Evolutionary conservation across 2,113 vertebrate genomes (phyloP).

Genomic region (Lasiurus borealis): DNA sequence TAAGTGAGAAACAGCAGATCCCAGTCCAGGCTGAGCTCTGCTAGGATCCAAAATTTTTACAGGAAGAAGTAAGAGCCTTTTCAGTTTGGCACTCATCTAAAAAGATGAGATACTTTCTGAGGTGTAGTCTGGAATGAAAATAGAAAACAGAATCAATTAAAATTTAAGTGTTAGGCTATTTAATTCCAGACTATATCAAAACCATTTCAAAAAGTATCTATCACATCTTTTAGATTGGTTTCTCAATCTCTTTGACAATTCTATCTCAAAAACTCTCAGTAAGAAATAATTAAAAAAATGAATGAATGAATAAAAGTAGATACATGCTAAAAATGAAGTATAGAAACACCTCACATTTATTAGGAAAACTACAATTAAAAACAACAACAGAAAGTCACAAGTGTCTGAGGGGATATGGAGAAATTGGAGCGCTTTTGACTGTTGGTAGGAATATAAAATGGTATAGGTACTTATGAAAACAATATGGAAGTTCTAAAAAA

Average conservation of each 20-base stretch:
- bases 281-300: neutral
- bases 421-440: neutral
- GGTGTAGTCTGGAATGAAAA: neutral
- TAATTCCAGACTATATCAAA: neutral
- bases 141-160: neutral
- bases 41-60: neutral
- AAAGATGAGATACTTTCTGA: neutral
- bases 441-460: neutral
- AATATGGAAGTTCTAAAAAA: neutral
- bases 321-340: neutral
- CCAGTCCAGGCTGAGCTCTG: neutral
- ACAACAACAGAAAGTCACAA: neutral
- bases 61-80: neutral
- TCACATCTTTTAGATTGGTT: neutral
- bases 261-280: neutral
- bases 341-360: neutral
- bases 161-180: neutral
- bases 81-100: neutral
- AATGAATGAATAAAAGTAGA: neutral
- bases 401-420: neutral
- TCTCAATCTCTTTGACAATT: neutral
- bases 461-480: neutral
- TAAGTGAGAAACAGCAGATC: neutral
- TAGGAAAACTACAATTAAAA: neutral
- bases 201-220: constrained; percentile 44